Percentiles rank a stretch among this genome's conserved stretches.
phyloP scores from a whole-genome alignment of 2,888 invertebrate species.

The Petrophora chlorosata region DNA sequence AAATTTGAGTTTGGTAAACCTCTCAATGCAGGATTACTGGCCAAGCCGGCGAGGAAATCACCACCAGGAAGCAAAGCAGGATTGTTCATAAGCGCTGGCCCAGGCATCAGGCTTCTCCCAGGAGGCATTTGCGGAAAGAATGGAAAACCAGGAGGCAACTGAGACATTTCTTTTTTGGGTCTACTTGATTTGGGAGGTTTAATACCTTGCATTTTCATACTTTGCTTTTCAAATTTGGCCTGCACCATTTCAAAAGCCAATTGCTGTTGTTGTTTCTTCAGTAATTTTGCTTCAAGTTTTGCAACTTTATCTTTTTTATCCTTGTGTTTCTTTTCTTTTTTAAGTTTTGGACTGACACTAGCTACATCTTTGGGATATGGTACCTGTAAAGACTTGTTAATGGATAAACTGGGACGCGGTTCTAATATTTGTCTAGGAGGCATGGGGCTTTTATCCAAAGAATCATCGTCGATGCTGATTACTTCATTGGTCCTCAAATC shows the following conservation, averaged over 20 bases:
- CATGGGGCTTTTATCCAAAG: constrained; percentile 62
- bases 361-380: constrained; percentile 79
- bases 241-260: constrained; percentile 71
- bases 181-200: constrained; percentile 69
- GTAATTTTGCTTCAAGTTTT: constrained; percentile 73
- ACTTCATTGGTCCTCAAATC: constrained; percentile 79
- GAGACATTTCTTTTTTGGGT: constrained; percentile 72
- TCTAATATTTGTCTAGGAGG: constrained; percentile 50
- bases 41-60: constrained; percentile 69
- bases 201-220: constrained; percentile 59
- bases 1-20: constrained; percentile 69
- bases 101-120: constrained; percentile 75
- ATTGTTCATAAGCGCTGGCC: constrained; percentile 70
- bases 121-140: constrained; percentile 75
- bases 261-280: constrained; percentile 77
- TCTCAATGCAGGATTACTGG: constrained; percentile 76
- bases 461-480: constrained; percentile 78
- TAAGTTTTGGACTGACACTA: constrained; percentile 82
- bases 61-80: constrained; percentile 77
- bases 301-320: constrained; percentile 79
- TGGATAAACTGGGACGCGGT: constrained; percentile 66
- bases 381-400: constrained; percentile 73
- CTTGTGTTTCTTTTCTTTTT: constrained; percentile 84
- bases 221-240: constrained; percentile 67
- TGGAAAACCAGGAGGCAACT: constrained; percentile 73